Evolutionary conservation across 2,797 vertebrate species (phyloP).

Genomic region (Cheirogaleus major): DNA sequence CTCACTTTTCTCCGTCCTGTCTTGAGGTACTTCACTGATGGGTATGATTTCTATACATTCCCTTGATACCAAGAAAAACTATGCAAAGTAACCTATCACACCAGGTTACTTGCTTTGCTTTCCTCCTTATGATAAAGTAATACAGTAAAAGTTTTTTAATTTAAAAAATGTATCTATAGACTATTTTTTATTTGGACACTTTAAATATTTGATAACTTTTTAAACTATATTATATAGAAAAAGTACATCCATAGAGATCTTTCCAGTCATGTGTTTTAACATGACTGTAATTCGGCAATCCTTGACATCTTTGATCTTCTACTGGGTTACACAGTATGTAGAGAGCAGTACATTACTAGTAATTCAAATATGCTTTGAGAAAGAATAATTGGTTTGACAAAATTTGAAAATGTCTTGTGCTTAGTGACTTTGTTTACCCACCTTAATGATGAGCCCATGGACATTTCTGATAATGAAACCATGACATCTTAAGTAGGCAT

Average conservation of each 20-base stretch:
- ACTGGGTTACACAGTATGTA: neutral
- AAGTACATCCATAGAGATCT: neutral
- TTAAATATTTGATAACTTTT: neutral
- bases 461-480: slow-evolving; percentile 27
- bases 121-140: slow-evolving; percentile 30
- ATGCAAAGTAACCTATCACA: slow-evolving; percentile 19
- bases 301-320: slow-evolving; percentile 25
- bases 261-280: neutral
- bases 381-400: slow-evolving; percentile 38
- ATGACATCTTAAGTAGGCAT: neutral
- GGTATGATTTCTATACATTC: slow-evolving; percentile 41
- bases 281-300: neutral
- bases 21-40: slow-evolving; percentile 66
- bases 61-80: slow-evolving; percentile 51
- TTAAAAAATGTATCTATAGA: neutral
- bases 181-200: neutral
- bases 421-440: neutral
- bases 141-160: slow-evolving; percentile 55
- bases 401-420: neutral
- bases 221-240: neutral
- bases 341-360: neutral
- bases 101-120: slow-evolving; percentile 61
- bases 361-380: neutral
- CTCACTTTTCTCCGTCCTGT: slow-evolving; percentile 59
- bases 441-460: neutral